Evolutionary conservation across 1,140 invertebrate species (phyloP).

Genomic region (Drosophila virilis): DNA sequence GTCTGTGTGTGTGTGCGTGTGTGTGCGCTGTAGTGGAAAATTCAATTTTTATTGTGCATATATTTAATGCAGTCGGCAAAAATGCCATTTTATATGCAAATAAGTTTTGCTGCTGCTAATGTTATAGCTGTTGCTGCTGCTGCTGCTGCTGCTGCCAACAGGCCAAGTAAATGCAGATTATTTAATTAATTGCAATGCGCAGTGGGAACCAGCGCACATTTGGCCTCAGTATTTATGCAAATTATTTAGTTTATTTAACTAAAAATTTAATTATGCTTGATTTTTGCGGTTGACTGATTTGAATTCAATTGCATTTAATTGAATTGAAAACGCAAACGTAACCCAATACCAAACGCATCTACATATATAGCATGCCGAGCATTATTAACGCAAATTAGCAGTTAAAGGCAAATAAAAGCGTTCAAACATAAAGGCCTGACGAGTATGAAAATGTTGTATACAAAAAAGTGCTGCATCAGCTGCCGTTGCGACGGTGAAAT

Average conservation of each 20-base stretch:
- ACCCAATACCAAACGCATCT: background rate
- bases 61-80: conserved; percentile 64
- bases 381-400: conserved; percentile 54
- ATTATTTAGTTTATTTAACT: conserved; percentile 61
- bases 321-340: conserved; percentile 18
- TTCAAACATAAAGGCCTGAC: conserved; percentile 32
- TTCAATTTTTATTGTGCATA: conserved; percentile 78
- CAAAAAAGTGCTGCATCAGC: conserved; percentile 62
- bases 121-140: background rate
- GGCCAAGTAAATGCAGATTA: conserved; percentile 55
- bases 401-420: conserved; percentile 41
- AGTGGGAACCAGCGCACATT: conserved; percentile 25
- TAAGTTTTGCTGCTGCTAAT: conserved; percentile 21
- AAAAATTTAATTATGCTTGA: conserved; percentile 67
- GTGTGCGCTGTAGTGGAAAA: conserved; percentile 45
- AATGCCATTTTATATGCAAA: conserved; percentile 53
- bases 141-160: conserved; percentile 16
- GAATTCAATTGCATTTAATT: conserved; percentile 44
- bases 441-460: conserved; percentile 22
- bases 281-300: conserved; percentile 59
- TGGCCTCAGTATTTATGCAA: conserved; percentile 43
- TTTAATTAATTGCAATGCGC: conserved; percentile 68
- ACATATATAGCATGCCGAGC: conserved; percentile 5
- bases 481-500: conserved; percentile 39
- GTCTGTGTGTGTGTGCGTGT: conserved; percentile 7